Percentiles rank a stretch among this genome's conserved stretches.
These are phyloP conservation scores for Sebastes itinus DNA, from an alignment of 2,797 vertebrate genomes.

Conservation along the genomic window DNA sequence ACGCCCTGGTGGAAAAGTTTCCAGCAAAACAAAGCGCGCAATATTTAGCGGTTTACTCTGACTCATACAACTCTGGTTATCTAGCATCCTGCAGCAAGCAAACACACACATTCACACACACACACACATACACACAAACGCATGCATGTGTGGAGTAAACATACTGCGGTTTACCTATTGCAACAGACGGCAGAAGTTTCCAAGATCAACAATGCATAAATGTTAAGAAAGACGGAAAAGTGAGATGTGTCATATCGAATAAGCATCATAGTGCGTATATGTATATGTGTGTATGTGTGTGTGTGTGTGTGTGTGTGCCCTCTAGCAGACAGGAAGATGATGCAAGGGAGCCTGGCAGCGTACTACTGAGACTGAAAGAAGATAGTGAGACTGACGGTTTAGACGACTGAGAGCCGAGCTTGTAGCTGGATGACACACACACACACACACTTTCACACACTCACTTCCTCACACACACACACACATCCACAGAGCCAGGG, in stretches of 20 bases:
- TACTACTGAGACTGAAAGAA: conserved; percentile 66
- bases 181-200: conserved; percentile 42
- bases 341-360: conserved; percentile 67
- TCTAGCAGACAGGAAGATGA: conserved; percentile 64
- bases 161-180: conserved; percentile 44
- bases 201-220: conserved; percentile 67
- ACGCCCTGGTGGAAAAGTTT: conserved; percentile 36
- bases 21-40: conserved; percentile 36
- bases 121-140: background rate
- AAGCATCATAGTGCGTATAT: conserved; percentile 47
- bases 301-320: conserved; percentile 21
- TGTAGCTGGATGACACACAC: conserved; percentile 55
- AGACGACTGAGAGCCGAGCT: conserved; percentile 63
- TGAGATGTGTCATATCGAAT: conserved; percentile 65
- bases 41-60: conserved; percentile 43
- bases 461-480: conserved; percentile 31
- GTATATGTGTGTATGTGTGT: too few relatives aligned
- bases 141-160: conserved; percentile 38
- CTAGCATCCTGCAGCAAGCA: conserved; percentile 52
- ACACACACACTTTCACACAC: conserved; percentile 25
- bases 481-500: conserved; percentile 57
- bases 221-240: conserved; percentile 54
- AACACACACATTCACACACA: background rate
- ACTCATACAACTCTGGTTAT: conserved; percentile 64
- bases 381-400: conserved; percentile 67